Conservation (phyloP, 2,113 vertebrate species). For the Rhabdomys dilectus region DNA sequence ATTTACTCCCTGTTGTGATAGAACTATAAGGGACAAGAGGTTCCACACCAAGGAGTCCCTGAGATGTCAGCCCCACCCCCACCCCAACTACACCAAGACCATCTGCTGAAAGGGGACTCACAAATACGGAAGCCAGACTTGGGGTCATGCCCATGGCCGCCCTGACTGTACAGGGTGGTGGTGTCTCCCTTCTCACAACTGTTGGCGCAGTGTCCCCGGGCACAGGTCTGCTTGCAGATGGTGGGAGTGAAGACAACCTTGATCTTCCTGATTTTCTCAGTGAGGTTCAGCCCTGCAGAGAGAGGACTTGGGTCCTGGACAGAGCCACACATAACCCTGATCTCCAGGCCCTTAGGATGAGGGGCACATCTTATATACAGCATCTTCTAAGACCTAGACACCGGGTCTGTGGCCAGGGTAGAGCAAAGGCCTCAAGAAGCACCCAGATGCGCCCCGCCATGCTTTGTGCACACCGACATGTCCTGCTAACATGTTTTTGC, state of each 20-base stretch:
- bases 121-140: conserved; percentile 96
- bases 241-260: conserved; percentile 98
- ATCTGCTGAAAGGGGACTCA: conserved; percentile 86
- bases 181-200: conserved; percentile 94
- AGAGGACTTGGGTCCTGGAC: conserved; percentile 78
- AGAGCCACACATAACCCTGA: conserved; percentile 66
- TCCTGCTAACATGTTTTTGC: too few relatives aligned
- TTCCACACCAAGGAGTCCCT: neutral
- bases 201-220: conserved; percentile 91
- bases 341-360: conserved; percentile 28
- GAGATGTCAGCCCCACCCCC: neutral
- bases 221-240: conserved; percentile 95
- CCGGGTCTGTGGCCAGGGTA: neutral
- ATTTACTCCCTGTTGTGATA: neutral
- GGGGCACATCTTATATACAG: neutral
- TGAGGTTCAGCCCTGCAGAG: conserved; percentile 89
- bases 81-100: neutral
- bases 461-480: neutral
- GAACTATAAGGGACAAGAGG: neutral
- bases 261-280: conserved; percentile 90
- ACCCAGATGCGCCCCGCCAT: neutral
- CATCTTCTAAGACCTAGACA: neutral
- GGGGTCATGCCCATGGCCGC: conserved; percentile 85
- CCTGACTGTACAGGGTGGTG: conserved; percentile 94
- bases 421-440: neutral